phyloP scores from a whole-genome alignment of 2,888 invertebrate species.

The Drosophila meridionalis region DNA sequence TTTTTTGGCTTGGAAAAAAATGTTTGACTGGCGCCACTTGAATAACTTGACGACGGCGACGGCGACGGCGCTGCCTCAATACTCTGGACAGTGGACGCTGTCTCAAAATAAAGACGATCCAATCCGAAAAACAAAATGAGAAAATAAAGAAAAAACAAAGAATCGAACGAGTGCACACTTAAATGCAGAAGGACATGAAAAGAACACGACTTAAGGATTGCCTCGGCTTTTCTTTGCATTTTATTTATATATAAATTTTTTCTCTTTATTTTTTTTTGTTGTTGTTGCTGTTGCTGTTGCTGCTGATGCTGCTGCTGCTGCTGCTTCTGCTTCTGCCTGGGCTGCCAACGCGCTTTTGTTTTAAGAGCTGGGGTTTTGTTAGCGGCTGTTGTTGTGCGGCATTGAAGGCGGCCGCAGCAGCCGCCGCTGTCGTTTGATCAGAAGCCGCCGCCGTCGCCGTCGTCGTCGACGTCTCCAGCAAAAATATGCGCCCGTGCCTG shows the following conservation, averaged over 20 bases:
- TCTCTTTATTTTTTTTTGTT: not conserved
- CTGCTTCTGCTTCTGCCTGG: conserved; percentile 23
- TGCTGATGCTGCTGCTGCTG: not conserved
- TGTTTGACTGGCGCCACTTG: conserved; percentile 84
- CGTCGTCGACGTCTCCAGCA: conserved; percentile 31
- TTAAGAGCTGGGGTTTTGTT: conserved; percentile 46
- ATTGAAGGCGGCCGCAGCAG: conserved; percentile 58
- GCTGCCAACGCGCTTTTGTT: conserved; percentile 78
- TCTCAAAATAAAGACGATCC: conserved; percentile 74
- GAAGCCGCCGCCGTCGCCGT: conserved; percentile 53
- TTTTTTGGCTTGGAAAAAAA: conserved; percentile 61
- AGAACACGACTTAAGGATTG: conserved; percentile 78
- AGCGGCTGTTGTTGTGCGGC: conserved; percentile 46
- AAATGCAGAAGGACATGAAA: conserved; percentile 79
- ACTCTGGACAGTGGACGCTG: conserved; percentile 38
- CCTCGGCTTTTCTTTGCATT: conserved; percentile 27
- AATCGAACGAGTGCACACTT: conserved; percentile 76
- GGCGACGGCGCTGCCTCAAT: conserved; percentile 23
- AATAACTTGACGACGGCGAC: conserved; percentile 76
- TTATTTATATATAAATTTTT: conserved; percentile 2
- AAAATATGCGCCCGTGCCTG: conserved; percentile 57
- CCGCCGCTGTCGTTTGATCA: conserved; percentile 69
- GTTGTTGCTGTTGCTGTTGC: not conserved
- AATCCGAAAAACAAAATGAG: conserved; percentile 48
- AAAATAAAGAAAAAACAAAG: conserved; percentile 5